Percentiles rank a stretch among this genome's conserved stretches.
phyloP scores from a whole-genome alignment of 2,888 invertebrate species.

The Macroteleia sp. region DNA sequence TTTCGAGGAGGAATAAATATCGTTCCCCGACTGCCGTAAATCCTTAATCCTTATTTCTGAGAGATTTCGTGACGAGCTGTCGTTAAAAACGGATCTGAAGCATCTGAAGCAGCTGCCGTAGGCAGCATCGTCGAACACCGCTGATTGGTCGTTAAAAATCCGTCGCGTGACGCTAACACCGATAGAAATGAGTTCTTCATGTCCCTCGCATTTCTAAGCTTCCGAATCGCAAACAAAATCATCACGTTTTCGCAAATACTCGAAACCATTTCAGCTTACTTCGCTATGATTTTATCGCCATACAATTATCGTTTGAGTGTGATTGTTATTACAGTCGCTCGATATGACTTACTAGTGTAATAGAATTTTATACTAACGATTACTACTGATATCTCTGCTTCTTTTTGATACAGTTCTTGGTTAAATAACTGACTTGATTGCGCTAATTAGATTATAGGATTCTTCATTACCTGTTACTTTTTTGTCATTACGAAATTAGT shows the following conservation, averaged over 20 bases:
- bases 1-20: conserved; percentile 42
- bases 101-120: conserved; percentile 53
- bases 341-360: no score
- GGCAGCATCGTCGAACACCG: conserved; percentile 32
- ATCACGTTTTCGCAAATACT: conserved; percentile 8
- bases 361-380: no score
- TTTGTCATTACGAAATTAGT: no score
- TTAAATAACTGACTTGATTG: no score
- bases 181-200: conserved; percentile 28
- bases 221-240: conserved; percentile 24
- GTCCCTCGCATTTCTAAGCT: conserved; percentile 19
- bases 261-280: background rate
- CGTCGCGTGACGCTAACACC: conserved; percentile 61
- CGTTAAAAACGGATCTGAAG: conserved; percentile 68
- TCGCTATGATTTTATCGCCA: no score
- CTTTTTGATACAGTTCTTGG: no score
- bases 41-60: conserved; percentile 60
- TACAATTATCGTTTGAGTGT: conserved; percentile 6
- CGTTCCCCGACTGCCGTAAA: conserved; percentile 15
- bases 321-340: no score
- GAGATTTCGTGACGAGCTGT: conserved; percentile 67
- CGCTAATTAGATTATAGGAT: no score
- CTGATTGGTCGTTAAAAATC: conserved; percentile 66
- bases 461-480: no score
- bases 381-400: no score